phyloP scores from a whole-genome alignment of 2,113 vertebrate genomes.

The Neopipo cinnamomea region DNA sequence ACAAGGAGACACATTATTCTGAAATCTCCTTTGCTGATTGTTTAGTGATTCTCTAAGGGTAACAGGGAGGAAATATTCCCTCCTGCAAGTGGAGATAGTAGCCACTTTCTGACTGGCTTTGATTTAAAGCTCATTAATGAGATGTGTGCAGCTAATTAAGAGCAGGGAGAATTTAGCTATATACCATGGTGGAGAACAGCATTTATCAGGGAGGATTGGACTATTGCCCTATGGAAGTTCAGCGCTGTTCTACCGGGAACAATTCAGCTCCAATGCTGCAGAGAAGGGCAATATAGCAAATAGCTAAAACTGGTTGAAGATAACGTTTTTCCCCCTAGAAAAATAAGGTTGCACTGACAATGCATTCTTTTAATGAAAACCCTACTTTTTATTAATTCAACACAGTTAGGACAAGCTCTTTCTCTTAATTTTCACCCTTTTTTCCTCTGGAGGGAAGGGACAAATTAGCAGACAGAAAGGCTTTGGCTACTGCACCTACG shows the following conservation, averaged over 20 bases:
- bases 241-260: background rate
- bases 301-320: constrained; percentile 7
- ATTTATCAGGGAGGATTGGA: constrained; percentile 46
- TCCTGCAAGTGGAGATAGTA: constrained; percentile 36
- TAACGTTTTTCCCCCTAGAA: background rate
- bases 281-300: background rate
- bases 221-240: constrained; percentile 42
- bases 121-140: constrained; percentile 59
- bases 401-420: background rate
- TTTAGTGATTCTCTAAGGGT: constrained; percentile 44
- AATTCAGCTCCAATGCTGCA: background rate
- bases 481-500: background rate
- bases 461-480: constrained; percentile 36
- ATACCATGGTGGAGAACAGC: constrained; percentile 21
- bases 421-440: background rate
- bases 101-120: constrained; percentile 54
- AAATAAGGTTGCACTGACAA: background rate
- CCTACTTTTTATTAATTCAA: constrained; percentile 23
- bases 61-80: constrained; percentile 48
- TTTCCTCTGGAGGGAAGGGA: background rate
- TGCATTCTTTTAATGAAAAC: background rate
- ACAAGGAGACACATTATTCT: constrained; percentile 59
- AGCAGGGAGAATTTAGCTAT: constrained; percentile 49
- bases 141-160: constrained; percentile 47
- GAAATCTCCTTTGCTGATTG: constrained; percentile 63